Evolutionary conservation across 2,797 vertebrate species (phyloP).

Genomic region (Centropyge bicolor): DNA sequence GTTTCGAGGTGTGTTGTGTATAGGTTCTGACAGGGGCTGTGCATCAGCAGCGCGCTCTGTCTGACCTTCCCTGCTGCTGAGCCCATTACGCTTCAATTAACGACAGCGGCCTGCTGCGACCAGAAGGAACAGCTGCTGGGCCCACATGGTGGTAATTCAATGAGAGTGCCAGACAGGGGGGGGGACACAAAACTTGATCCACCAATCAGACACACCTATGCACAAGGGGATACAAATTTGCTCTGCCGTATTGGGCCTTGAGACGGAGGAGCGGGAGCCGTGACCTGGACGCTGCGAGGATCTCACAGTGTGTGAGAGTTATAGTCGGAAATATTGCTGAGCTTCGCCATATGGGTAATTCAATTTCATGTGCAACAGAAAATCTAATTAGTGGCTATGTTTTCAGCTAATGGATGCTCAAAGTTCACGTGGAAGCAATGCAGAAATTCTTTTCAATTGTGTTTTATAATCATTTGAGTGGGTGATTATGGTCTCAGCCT

Average conservation of each 20-base stretch:
- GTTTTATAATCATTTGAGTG: slow-evolving; percentile 44
- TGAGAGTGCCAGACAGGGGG: slow-evolving; percentile 83
- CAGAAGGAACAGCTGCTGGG: slow-evolving; percentile 93
- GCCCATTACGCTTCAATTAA: slow-evolving; percentile 96
- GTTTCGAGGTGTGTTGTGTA: slow-evolving; percentile 60
- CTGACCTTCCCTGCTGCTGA: slow-evolving; percentile 92
- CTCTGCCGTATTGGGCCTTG: slow-evolving; percentile 78
- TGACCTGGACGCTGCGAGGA: slow-evolving; percentile 62
- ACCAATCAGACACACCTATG: slow-evolving; percentile 83
- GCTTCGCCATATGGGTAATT: slow-evolving; percentile 81
- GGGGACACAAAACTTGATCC: slow-evolving; percentile 86
- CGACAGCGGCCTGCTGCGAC: slow-evolving; percentile 86
- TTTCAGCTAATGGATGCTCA: slow-evolving; percentile 72
- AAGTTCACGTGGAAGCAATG: slow-evolving; percentile 62
- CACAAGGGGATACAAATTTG: slow-evolving; percentile 83
- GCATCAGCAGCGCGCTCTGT: slow-evolving; percentile 84
- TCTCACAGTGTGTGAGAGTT: slow-evolving; percentile 48
- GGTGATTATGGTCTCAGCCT: slow-evolving; percentile 31
- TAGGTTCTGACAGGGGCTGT: slow-evolving; percentile 74
- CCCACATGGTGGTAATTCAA: slow-evolving; percentile 93
- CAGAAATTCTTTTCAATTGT: slow-evolving; percentile 49
- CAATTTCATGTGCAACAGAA: slow-evolving; percentile 67
- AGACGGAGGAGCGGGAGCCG: slow-evolving; percentile 52
- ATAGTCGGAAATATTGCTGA: slow-evolving; percentile 72
- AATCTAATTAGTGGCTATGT: slow-evolving; percentile 73